Percentiles rank a stretch among this genome's conserved stretches.
These are phyloP conservation scores for Capromys pilorides DNA, from an alignment of 2,797 vertebrate genomes.

Conservation along the genomic window DNA sequence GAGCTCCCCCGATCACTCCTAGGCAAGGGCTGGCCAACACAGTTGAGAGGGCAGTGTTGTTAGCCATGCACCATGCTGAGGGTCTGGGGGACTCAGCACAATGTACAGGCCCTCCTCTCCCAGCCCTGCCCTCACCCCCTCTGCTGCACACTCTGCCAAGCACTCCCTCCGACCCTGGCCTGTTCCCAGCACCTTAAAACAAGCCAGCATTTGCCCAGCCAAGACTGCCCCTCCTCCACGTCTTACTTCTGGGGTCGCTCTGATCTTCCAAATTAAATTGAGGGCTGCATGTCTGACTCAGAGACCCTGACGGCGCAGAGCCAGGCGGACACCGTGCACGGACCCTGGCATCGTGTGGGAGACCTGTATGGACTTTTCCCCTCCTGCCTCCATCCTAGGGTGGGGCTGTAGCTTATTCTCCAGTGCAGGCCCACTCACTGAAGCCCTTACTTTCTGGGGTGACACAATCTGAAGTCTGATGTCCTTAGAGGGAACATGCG, in stretches of 20 bases:
- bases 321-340: background rate
- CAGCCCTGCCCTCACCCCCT: background rate
- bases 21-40: background rate
- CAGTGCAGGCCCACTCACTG: background rate
- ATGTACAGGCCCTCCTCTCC: background rate
- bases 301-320: background rate
- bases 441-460: background rate
- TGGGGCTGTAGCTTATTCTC: background rate
- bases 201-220: background rate
- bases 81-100: background rate
- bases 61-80: background rate
- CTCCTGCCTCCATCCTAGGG: background rate
- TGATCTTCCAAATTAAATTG: background rate
- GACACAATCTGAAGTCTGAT: background rate
- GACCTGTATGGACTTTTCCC: accelerated
- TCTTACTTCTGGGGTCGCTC: background rate
- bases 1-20: background rate
- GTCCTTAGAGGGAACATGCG: background rate
- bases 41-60: background rate
- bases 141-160: background rate
- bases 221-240: background rate
- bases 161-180: background rate
- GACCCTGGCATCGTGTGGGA: background rate
- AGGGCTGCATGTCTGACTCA: background rate
- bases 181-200: background rate